Evolutionary conservation across 2,113 vertebrate genomes (phyloP), one percentile per base, ranked within the genome.

Genomic region (Oryzias curvinotus): DNA sequence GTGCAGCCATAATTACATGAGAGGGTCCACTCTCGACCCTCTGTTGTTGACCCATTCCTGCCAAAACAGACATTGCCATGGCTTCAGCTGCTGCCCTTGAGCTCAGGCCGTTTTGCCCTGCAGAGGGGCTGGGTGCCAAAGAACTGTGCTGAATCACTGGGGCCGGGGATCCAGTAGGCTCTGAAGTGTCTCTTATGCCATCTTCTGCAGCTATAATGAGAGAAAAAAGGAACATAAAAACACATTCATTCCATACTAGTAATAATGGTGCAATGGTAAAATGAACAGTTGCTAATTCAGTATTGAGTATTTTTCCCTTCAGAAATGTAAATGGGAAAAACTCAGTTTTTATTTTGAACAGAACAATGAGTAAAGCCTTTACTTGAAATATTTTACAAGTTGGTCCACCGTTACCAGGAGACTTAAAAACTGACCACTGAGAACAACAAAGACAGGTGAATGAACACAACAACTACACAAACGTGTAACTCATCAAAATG

Each of bases 141-240:
- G 96, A 96, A 86, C 96, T 93, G 91, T 96, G 96, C 87, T 98
- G 96, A 89, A 96, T 97, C 73, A 97, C 95, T 0, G 93, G 92
- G 1, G 94, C 95, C 0, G 96, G 96, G 18, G 96, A 98, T 55
- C 95, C 95, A 0, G 92, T 91, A 3, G 92, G 90, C 88, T 98
- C 96, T 0, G 94, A 93, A 80, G 88, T 90, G 82, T 97, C 95
- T 91, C 96, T 95, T 18, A 96, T 94, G 83, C 90, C 95, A 82
- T 96, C 95, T 43, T 93, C 92, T 71, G 92, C 74, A 93, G 93
- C 92, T 93, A 69, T 18, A 82, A 14, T 60, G 2, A 45, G 43
- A 62, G 56, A 50, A 51, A 25, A 61, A 48, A 16, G 54, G 64
- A 51, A 50, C 48, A 21, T 64, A 48, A 15, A 28, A 42, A 42